Percentiles rank a stretch among this genome's conserved stretches.
Evolutionary conservation across 2,888 invertebrate genomes (phyloP).

Genomic region (Agrotis ipsilon): DNA sequence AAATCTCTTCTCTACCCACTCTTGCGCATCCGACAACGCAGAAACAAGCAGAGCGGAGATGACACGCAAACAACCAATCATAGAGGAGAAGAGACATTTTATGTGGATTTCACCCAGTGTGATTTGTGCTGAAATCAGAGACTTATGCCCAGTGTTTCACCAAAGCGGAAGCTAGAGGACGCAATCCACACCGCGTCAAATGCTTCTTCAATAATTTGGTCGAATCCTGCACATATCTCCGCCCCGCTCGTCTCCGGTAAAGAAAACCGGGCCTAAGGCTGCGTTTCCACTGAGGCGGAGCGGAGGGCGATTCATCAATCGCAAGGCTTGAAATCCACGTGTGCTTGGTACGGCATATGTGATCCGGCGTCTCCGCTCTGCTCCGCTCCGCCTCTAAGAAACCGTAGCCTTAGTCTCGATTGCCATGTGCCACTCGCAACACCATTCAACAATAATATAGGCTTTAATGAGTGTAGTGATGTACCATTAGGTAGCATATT

Average conservation of each 20-base stretch:
- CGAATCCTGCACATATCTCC: too few relatives aligned
- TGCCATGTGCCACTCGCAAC: constrained; percentile 40
- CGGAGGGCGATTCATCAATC: too few relatives aligned
- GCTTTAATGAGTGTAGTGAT: constrained; percentile 56
- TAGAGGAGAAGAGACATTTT: neutral
- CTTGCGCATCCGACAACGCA: neutral
- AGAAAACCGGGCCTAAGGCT: too few relatives aligned
- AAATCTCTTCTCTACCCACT: neutral
- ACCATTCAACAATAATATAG: constrained; percentile 57
- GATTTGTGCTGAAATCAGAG: neutral
- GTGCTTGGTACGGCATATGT: too few relatives aligned
- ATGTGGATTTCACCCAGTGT: neutral
- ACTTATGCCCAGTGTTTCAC: too few relatives aligned
- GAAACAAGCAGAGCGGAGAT: neutral
- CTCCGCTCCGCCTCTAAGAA: neutral
- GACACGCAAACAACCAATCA: neutral
- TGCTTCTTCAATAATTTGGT: too few relatives aligned
- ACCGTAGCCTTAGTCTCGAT: constrained; percentile 20
- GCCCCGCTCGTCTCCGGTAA: too few relatives aligned
- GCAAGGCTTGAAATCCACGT: too few relatives aligned
- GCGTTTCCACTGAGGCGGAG: too few relatives aligned
- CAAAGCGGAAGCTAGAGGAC: too few relatives aligned
- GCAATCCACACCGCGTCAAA: too few relatives aligned
- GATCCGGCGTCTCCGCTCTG: constrained; percentile 1
- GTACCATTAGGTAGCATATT: constrained; percentile 51